A percentile compares a stretch with the other conserved stretches of the same genome.
Conservation (phyloP, 2,888 invertebrate genomes). For the Apodemia mormo region DNA sequence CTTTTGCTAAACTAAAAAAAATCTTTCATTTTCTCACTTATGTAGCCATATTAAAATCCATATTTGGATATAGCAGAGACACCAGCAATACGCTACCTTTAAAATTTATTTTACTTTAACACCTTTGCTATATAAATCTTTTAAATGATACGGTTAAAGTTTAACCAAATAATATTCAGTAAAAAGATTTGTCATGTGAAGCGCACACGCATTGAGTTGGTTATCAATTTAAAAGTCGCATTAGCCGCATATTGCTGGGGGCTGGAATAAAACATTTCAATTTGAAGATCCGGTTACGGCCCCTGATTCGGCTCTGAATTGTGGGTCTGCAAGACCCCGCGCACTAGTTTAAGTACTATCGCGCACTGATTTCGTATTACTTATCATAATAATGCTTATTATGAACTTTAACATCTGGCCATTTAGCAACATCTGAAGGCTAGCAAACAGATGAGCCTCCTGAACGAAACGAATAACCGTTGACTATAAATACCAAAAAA, state of each 20-base stretch:
- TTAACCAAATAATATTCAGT: constrained; percentile 70
- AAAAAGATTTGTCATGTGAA: constrained; percentile 59
- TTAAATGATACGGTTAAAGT: constrained; percentile 74
- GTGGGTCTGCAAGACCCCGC: constrained; percentile 76
- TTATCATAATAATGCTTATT: not conserved
- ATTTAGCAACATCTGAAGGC: not conserved
- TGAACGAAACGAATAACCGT: no score
- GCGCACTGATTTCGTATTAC: constrained; percentile 20
- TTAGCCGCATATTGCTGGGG: constrained; percentile 61
- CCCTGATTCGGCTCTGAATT: constrained; percentile 74
- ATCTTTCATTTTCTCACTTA: no score
- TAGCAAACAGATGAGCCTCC: no score
- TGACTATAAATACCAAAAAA: no score
- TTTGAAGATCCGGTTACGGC: constrained; percentile 79
- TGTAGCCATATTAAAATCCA: not conserved
- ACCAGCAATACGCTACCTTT: not conserved
- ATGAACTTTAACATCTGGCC: not conserved
- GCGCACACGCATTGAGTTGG: constrained; percentile 63
- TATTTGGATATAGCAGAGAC: not conserved
- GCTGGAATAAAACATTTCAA: constrained; percentile 81
- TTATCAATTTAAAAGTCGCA: constrained; percentile 79
- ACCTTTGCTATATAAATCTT: constrained; percentile 20
- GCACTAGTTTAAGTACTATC: constrained; percentile 68
- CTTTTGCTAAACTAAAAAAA: no score
- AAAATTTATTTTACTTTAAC: not conserved